These are phyloP conservation scores for Lasioglossum oenotherae DNA, from an alignment of 2,888 invertebrate species.

Conservation along the genomic window DNA sequence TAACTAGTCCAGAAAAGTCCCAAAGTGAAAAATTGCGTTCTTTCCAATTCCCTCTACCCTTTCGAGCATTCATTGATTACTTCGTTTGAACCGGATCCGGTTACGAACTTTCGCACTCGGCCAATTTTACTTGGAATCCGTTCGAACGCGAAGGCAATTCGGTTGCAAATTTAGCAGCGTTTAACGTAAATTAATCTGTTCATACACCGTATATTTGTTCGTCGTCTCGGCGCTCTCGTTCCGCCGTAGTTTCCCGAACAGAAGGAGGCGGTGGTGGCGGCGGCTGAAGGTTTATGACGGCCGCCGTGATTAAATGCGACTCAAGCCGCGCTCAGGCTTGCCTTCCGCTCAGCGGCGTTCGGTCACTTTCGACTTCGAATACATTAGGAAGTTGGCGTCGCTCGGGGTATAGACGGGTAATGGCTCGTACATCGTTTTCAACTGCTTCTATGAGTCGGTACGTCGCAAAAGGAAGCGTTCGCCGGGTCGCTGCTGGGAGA, in stretches of 20 bases:
- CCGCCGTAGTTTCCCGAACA: not conserved
- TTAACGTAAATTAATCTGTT: slow-evolving; percentile 8
- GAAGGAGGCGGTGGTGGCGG: not conserved
- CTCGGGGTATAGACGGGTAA: slow-evolving; percentile 28
- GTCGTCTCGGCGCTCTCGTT: not conserved
- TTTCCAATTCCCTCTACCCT: too few species aligned
- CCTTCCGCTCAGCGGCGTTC: slow-evolving; percentile 22
- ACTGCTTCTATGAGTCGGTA: slow-evolving; percentile 31
- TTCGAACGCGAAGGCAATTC: not conserved
- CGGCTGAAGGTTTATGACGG: slow-evolving; percentile 15
- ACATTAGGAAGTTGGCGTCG: slow-evolving; percentile 33
- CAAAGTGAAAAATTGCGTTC: too few species aligned
- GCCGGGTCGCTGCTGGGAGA: slow-evolving; percentile 47
- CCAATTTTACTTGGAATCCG: not conserved
- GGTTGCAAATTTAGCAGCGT: not conserved
- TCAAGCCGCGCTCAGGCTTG: not conserved
- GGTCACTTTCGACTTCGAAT: slow-evolving; percentile 48
- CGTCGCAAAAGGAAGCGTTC: slow-evolving; percentile 48
- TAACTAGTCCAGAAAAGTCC: too few species aligned
- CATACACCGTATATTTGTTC: not conserved
- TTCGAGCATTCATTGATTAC: too few species aligned
- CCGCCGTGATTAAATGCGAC: slow-evolving; percentile 43
- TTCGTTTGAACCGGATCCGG: not conserved
- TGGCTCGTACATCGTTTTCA: slow-evolving; percentile 40
- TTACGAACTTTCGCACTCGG: not conserved